A percentile compares a stretch with the other conserved stretches of the same genome.
These are phyloP conservation scores for Gymnorhina tibicen DNA, from an alignment of 2,113 vertebrate species.

Conservation along the genomic window DNA sequence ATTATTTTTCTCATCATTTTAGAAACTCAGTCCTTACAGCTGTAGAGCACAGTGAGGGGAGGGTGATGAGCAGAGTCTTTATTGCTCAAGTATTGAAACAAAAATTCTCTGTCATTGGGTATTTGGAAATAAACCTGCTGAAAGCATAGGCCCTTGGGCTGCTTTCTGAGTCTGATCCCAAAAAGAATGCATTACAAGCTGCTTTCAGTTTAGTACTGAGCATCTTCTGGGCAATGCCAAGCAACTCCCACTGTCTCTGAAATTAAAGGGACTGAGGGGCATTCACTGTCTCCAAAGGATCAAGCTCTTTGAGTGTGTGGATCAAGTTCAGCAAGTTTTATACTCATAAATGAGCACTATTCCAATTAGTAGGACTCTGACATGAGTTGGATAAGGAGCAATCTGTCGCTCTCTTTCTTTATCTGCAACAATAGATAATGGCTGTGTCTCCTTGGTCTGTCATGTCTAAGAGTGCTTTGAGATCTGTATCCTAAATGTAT, in stretches of 20 bases:
- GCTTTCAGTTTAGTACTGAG: neutral
- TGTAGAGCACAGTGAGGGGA: neutral
- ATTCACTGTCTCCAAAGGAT: neutral
- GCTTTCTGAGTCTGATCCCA: neutral
- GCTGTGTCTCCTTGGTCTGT: neutral
- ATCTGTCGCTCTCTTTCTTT: neutral
- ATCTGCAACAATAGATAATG: neutral
- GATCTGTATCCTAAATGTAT: neutral
- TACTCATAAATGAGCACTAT: neutral
- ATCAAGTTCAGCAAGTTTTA: neutral
- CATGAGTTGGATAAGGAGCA: neutral
- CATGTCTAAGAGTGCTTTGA: neutral
- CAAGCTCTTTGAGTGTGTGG: neutral
- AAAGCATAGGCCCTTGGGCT: neutral
- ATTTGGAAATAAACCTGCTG: neutral
- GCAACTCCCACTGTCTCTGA: neutral
- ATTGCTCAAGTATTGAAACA: neutral
- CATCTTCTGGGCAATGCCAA: neutral
- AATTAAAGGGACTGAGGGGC: neutral
- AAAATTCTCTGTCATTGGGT: neutral
- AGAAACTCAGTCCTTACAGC: neutral
- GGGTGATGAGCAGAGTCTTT: neutral
- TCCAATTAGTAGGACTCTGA: neutral
- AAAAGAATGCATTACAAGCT: neutral
- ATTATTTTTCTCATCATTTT: neutral